Evolutionary conservation across 2,797 vertebrate species (phyloP).

Genomic region (Trichosurus vulpecula): DNA sequence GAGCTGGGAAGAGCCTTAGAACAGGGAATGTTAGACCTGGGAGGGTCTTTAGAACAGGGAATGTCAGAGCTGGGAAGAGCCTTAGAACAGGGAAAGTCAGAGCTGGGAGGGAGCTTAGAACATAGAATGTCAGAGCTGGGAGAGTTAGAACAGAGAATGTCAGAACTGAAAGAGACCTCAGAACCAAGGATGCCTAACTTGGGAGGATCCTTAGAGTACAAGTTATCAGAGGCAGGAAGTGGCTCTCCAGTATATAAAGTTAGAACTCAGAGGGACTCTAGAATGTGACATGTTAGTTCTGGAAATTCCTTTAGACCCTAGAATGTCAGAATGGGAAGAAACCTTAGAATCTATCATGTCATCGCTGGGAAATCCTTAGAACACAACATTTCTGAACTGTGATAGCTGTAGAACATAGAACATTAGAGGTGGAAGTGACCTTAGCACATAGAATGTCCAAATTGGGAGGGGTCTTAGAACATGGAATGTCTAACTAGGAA

Average conservation of each 20-base stretch:
- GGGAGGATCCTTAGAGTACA: neutral
- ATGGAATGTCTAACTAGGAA: neutral
- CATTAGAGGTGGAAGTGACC: neutral
- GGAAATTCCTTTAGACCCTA: neutral
- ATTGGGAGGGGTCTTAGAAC: neutral
- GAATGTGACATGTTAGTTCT: neutral
- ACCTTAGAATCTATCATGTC: neutral
- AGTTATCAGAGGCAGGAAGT: too few relatives aligned
- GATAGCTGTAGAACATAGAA: neutral
- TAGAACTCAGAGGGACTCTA: neutral
- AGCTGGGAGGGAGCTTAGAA: too few relatives aligned
- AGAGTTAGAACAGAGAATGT: neutral
- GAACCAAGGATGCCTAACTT: neutral
- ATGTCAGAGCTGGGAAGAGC: neutral
- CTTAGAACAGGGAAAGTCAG: neutral
- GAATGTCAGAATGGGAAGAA: neutral
- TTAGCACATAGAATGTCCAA: neutral
- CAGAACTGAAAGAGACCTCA: neutral
- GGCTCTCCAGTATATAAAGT: too few relatives aligned
- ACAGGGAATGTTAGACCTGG: neutral
- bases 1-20: neutral
- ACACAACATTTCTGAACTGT: neutral
- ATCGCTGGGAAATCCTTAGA: neutral
- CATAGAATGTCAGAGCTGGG: too few relatives aligned
- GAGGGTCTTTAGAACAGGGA: fast-evolving